Base-by-base conservation (phyloP, 2,113 vertebrate species). In the Polyodon spathula region DNA sequence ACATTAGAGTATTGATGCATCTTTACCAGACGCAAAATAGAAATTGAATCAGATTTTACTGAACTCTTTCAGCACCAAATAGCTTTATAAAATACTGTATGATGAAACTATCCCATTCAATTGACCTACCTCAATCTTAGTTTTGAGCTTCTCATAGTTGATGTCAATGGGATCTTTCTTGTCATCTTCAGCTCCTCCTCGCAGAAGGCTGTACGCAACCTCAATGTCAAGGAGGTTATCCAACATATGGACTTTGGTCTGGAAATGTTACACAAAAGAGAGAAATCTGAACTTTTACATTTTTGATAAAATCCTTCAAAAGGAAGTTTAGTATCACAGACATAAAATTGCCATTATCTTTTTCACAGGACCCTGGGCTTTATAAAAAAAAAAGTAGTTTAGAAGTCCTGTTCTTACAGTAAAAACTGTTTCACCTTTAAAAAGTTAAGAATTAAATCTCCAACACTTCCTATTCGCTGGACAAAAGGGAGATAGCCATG, bases 221-320 rank as follows among this genome's bases (percentile, higher is more conserved):
- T 99, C 97, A 1, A 99, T 99, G 66, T 99, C 97, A 80, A 98
- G 79, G 72, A 99, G 83, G 76, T 98, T 97, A 86, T 97, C 95
- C 74, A 99, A 70, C 97, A 99, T 98, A 73, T 97, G 89, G 17
- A 97, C 97, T 76, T 97, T 99, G 68, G 92, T 89, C 95, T 99
- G 66, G 10, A 62, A n/a, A 48, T 14, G 50, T 61, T 59, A 58
- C 40, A 54, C 7, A 5, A 16, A 11, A 5, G 16, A 6, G 12
- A 37, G 37, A 68, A 8, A 50, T 27, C 46, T 27, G 27, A 27
- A 27, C 27, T 3, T 27, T 27, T 27, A 27, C 27, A 27, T 27
- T 27, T 27, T 27, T 27, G 27, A 27, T 27, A 27, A 27, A 27
- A 27, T 27, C 27, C 27, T 27, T 27, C 27, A 27, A 27, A 27